Conservation (phyloP, 2,888 invertebrate species). For the Drosophila trichaetosa region DNA sequence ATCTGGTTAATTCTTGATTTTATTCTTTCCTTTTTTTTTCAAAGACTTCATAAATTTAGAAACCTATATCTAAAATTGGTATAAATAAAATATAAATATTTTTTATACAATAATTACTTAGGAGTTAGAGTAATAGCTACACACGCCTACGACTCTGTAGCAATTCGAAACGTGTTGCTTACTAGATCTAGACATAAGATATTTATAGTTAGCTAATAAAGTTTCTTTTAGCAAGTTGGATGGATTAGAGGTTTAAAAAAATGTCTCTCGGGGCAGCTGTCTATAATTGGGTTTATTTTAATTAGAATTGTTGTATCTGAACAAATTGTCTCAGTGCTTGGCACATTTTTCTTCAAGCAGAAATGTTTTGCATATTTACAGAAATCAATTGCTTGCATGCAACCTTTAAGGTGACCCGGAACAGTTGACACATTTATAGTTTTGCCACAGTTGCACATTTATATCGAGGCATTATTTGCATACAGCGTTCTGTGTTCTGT, state of each 20-base stretch:
- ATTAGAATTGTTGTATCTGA: background rate
- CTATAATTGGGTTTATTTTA: background rate
- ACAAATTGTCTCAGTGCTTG: background rate
- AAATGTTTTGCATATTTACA: background rate
- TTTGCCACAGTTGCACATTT: slow-evolving; percentile 42
- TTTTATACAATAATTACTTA: background rate
- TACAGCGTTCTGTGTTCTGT: slow-evolving; percentile 16
- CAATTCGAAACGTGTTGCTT: rapidly evolving
- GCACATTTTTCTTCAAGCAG: background rate
- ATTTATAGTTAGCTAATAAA: background rate
- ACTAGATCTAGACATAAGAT: too few species aligned
- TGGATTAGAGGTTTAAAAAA: background rate
- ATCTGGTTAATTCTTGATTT: too few species aligned
- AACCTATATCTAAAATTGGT: too few species aligned
- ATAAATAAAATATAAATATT: too few species aligned
- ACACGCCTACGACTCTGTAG: too few species aligned
- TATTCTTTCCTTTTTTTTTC: too few species aligned
- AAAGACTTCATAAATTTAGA: too few species aligned
- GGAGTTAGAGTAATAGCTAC: background rate
- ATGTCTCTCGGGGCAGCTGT: background rate
- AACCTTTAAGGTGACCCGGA: slow-evolving; percentile 48
- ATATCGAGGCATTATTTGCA: slow-evolving; percentile 41
- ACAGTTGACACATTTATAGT: slow-evolving; percentile 27
- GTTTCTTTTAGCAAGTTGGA: background rate
- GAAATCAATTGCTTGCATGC: slow-evolving; percentile 5